Percentiles rank a stretch among this genome's conserved stretches.
These are phyloP conservation scores for Conchocele bisecta DNA, from an alignment of 2,888 invertebrate genomes.

Conservation along the genomic window DNA sequence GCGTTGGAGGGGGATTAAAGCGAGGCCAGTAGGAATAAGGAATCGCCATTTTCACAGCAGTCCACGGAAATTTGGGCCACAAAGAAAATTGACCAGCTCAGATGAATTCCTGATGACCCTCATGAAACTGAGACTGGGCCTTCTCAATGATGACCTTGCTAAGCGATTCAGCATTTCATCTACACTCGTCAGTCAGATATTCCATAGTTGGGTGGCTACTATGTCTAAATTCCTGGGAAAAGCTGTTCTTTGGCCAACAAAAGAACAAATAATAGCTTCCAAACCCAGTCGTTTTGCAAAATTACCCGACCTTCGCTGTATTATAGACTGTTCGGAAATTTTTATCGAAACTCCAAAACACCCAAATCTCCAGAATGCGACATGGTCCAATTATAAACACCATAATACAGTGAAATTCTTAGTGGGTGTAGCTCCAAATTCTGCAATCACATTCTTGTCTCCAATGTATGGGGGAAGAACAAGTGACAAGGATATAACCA, in stretches of 20 bases:
- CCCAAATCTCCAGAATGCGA: constrained; percentile 31
- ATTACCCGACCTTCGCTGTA: constrained; percentile 18
- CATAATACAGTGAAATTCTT: constrained; percentile 55
- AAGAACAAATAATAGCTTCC: constrained; percentile 2
- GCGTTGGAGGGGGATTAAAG: constrained; percentile 5
- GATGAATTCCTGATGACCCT: constrained; percentile 4
- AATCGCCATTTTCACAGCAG: not conserved
- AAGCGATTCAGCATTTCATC: constrained; percentile 5
- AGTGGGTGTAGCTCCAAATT: constrained; percentile 55
- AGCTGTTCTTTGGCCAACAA: constrained; percentile 6
- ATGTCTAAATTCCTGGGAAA: constrained; percentile 1
- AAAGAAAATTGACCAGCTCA: constrained; percentile 3
- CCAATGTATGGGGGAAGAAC: constrained; percentile 44
- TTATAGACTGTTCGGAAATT: constrained; percentile 44
- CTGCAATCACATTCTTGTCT: constrained; percentile 46
- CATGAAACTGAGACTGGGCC: constrained; percentile 3
- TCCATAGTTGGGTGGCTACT: constrained; percentile 4
- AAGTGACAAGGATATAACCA: constrained; percentile 54
- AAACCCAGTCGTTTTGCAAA: constrained; percentile 3
- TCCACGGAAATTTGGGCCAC: constrained; percentile 7
- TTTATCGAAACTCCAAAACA: constrained; percentile 38
- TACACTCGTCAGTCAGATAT: not conserved
- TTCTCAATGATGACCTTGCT: constrained; percentile 7
- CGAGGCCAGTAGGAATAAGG: not conserved
- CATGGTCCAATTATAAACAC: constrained; percentile 53